phyloP scores from a whole-genome alignment of 2,113 vertebrate species.

The Athene noctua region DNA sequence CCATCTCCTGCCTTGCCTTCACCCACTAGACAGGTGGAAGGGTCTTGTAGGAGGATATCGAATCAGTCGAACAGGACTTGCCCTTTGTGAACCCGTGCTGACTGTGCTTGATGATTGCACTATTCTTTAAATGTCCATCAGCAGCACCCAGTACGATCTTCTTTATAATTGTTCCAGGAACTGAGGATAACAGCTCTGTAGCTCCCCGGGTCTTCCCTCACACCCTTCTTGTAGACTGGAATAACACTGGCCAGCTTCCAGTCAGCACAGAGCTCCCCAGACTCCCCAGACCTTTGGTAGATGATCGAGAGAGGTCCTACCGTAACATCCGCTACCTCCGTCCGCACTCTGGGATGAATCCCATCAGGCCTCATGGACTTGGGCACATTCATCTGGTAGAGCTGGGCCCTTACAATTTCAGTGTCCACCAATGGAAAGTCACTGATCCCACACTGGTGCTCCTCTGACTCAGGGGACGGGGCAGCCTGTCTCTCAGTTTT shows the following conservation, averaged over 20 bases:
- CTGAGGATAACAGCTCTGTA: neutral
- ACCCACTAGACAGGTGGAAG: neutral
- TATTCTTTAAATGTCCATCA: too few relatives aligned
- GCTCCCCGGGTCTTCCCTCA: neutral
- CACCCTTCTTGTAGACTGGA: neutral
- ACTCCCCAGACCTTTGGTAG: neutral
- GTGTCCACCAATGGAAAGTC: too few relatives aligned
- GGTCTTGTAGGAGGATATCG: neutral
- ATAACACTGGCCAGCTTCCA: neutral
- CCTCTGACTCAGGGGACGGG: neutral
- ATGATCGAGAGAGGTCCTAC: neutral
- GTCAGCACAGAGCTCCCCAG: neutral
- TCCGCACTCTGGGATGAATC: neutral
- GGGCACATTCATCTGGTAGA: neutral
- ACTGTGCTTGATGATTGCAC: too few relatives aligned
- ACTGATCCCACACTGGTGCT: neutral
- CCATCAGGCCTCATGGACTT: too few relatives aligned
- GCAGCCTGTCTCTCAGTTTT: neutral
- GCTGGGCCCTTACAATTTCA: neutral
- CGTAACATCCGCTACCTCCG: neutral
- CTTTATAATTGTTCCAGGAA: too few relatives aligned
- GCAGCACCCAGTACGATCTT: too few relatives aligned
- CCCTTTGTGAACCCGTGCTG: too few relatives aligned
- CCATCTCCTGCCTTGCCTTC: too few relatives aligned
- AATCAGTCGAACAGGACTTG: neutral